Evolutionary conservation across 2,888 invertebrate species (phyloP).

Genomic region (Zygaena filipendulae): DNA sequence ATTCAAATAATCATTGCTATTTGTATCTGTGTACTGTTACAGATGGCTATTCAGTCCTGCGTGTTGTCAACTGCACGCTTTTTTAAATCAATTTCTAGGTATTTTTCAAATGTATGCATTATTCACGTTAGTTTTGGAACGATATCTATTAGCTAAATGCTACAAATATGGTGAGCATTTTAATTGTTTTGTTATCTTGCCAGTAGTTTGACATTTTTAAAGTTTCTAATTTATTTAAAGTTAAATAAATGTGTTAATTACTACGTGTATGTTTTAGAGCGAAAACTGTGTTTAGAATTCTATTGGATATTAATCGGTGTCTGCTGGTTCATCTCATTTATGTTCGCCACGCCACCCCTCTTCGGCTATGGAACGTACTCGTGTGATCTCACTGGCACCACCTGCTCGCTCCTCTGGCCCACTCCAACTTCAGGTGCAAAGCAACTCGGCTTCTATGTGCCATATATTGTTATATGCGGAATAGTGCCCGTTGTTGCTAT

Average conservation of each 20-base stretch:
- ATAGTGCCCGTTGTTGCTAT: slow-evolving; percentile 50
- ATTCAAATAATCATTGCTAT: too few relatives aligned
- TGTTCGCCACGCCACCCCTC: slow-evolving; percentile 56
- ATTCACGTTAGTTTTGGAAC: slow-evolving; percentile 55
- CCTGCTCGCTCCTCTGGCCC: slow-evolving; percentile 59
- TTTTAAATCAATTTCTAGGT: slow-evolving; percentile 65
- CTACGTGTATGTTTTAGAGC: slow-evolving; percentile 36
- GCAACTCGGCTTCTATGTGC: slow-evolving; percentile 51
- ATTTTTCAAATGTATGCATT: slow-evolving; percentile 63
- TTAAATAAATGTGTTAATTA: too few relatives aligned
- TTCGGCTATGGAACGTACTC: slow-evolving; percentile 59
- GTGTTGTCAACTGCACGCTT: slow-evolving; percentile 66
- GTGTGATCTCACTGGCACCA: slow-evolving; percentile 59
- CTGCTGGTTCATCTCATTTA: slow-evolving; percentile 46
- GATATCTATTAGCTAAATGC: slow-evolving; percentile 54
- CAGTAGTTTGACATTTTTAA: too few relatives aligned
- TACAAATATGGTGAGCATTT: slow-evolving; percentile 16
- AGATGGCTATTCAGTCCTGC: slow-evolving; percentile 67
- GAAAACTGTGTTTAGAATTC: slow-evolving; percentile 41
- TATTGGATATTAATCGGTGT: slow-evolving; percentile 51
- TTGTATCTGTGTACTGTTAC: too few relatives aligned
- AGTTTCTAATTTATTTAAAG: too few relatives aligned
- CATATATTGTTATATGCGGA: slow-evolving; percentile 49
- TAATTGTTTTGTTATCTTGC: background rate
- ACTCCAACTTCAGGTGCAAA: slow-evolving; percentile 37